A percentile compares a stretch with the other conserved stretches of the same genome.
phyloP scores from a whole-genome alignment of 2,113 vertebrate genomes.

The Meriones unguiculatus region DNA sequence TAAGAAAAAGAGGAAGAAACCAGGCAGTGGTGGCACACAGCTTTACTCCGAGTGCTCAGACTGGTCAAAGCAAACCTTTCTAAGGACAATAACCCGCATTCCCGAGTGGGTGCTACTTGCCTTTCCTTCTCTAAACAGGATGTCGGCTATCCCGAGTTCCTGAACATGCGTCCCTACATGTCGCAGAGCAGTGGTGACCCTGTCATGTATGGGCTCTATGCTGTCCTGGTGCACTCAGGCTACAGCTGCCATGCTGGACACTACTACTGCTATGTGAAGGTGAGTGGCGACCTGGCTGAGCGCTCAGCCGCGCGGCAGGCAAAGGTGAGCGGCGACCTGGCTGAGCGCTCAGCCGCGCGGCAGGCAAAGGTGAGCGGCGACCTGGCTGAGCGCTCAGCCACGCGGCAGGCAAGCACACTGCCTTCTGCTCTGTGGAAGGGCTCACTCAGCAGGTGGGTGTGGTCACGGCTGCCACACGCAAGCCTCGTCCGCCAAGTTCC shows the following conservation, averaged over 20 bases:
- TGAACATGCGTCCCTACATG: constrained; percentile 97
- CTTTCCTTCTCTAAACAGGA: constrained; percentile 86
- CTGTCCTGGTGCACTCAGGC: constrained; percentile 97
- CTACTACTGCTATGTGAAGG: constrained; percentile 99
- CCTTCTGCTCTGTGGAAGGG: no score
- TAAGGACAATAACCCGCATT: rapidly evolving
- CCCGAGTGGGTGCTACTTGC: rapidly evolving
- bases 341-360: rapidly evolving
- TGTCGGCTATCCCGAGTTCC: constrained; percentile 94
- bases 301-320: rapidly evolving
- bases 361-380: constrained; percentile 87
- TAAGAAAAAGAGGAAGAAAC: neutral
- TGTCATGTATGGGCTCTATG: constrained; percentile 93
- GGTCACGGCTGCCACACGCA: no score
- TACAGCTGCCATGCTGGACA: constrained; percentile 97
- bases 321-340: constrained; percentile 84
- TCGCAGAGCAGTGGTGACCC: constrained; percentile 93
- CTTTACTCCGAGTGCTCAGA: neutral
- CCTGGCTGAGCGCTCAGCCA: rapidly evolving
- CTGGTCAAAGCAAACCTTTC: neutral
- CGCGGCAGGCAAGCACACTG: rapidly evolving
- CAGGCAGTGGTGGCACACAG: no score
- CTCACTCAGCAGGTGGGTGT: neutral
- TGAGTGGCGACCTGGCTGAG: neutral
- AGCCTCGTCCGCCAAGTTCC: neutral